Evolutionary conservation across 2,113 vertebrate genomes (phyloP).

Genomic region (Axis porcinus): DNA sequence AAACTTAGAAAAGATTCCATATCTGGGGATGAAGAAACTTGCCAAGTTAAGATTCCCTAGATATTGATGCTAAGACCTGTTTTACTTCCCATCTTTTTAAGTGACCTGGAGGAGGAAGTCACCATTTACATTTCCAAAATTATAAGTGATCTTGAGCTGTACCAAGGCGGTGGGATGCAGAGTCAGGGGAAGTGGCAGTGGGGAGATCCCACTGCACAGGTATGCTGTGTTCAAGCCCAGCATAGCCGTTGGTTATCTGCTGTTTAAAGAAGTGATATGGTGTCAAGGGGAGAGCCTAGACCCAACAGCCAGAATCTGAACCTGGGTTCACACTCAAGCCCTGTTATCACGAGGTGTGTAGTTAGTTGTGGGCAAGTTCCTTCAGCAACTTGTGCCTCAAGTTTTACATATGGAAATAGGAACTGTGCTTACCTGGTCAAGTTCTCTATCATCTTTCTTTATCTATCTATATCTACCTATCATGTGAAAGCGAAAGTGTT

Average conservation of each 20-base stretch:
- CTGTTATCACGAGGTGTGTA: accelerated
- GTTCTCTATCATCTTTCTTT: background rate
- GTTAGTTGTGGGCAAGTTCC: too few species aligned
- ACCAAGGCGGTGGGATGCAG: background rate
- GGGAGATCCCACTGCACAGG: background rate
- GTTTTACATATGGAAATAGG: background rate
- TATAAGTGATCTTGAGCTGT: background rate
- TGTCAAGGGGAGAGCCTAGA: background rate
- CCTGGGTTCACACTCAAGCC: background rate
- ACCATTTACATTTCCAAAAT: background rate
- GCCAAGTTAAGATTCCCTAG: accelerated
- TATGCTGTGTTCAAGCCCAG: background rate
- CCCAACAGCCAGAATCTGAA: background rate
- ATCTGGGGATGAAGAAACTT: background rate
- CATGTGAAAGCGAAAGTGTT: background rate
- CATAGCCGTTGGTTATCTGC: accelerated
- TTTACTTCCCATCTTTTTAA: background rate
- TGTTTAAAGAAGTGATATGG: background rate
- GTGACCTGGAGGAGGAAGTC: background rate
- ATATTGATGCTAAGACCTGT: accelerated
- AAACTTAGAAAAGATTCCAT: background rate
- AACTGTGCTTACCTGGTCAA: background rate
- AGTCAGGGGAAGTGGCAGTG: background rate
- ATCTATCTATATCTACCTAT: background rate
- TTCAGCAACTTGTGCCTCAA: background rate